These are phyloP conservation scores for Pachycephus smyrnensis DNA, from an alignment of 2,888 invertebrate species.

Conservation along the genomic window DNA sequence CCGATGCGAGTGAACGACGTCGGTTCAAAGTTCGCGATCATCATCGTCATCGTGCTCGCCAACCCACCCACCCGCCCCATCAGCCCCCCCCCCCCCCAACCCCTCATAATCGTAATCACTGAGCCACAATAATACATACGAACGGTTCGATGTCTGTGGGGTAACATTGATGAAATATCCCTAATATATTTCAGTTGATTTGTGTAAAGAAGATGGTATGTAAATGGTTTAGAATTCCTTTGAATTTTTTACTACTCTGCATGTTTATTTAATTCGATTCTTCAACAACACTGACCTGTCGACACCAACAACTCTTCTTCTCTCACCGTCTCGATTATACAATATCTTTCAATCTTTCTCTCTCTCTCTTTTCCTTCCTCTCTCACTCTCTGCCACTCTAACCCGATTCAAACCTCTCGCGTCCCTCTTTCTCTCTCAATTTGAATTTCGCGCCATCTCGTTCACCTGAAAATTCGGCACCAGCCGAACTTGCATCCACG, in stretches of 20 bases:
- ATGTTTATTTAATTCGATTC: slow-evolving; percentile 44
- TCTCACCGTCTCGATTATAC: neutral
- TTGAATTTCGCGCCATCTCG: too few species aligned
- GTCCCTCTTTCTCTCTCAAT: too few species aligned
- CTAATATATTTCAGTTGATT: slow-evolving; percentile 63
- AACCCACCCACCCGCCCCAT: neutral
- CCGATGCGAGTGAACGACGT: neutral
- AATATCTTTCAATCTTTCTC: neutral
- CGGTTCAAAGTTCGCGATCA: neutral
- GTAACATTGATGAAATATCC: slow-evolving; percentile 56
- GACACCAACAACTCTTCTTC: neutral
- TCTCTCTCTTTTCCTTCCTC: neutral
- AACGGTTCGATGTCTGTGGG: slow-evolving; percentile 12
- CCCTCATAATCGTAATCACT: neutral
- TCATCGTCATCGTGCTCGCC: neutral
- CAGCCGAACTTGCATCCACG: too few species aligned
- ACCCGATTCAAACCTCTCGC: too few species aligned
- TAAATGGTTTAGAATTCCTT: slow-evolving; percentile 59
- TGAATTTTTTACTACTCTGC: slow-evolving; percentile 51
- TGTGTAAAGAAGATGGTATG: slow-evolving; percentile 65
- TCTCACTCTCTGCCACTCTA: too few species aligned
- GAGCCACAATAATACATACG: neutral
- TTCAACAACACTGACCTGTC: neutral
- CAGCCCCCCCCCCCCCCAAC: neutral
- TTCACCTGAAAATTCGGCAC: too few species aligned